Evolutionary conservation across 2,113 vertebrate genomes (phyloP).

Genomic region (Benitochromis conjunctus): DNA sequence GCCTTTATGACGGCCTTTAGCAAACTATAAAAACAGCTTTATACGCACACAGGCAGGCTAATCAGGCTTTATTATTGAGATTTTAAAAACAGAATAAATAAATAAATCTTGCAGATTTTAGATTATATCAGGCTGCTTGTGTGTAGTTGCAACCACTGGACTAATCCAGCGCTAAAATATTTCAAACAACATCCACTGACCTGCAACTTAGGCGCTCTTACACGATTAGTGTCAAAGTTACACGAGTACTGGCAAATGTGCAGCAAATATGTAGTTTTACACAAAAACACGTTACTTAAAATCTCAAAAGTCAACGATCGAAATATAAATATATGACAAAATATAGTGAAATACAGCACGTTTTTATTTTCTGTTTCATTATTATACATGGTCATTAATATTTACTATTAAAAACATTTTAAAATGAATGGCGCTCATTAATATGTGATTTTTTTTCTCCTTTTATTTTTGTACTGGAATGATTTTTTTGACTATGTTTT

Average conservation of each 20-base stretch:
- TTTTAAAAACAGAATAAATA: neutral
- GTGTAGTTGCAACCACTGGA: neutral
- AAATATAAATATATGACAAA: neutral
- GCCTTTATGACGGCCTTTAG: neutral
- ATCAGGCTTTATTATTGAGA: neutral
- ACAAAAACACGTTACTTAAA: neutral
- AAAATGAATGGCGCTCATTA: neutral
- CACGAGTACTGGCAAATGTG: neutral
- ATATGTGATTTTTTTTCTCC: accelerated
- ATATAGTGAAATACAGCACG: accelerated
- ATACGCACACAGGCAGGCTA: neutral
- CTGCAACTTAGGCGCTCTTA: neutral
- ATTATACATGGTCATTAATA: neutral
- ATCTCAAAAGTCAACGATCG: accelerated
- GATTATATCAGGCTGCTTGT: neutral
- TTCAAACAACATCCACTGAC: neutral
- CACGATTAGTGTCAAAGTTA: neutral
- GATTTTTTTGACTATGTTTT: no score
- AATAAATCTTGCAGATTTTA: no score
- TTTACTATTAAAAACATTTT: neutral
- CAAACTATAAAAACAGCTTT: neutral
- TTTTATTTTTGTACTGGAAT: neutral
- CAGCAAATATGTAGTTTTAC: accelerated
- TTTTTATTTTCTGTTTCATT: neutral
- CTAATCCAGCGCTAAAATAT: no score